Percentiles rank a stretch among this genome's conserved stretches.
Conservation (phyloP, 2,888 invertebrate species). For the Thymelicus sylvestris region DNA sequence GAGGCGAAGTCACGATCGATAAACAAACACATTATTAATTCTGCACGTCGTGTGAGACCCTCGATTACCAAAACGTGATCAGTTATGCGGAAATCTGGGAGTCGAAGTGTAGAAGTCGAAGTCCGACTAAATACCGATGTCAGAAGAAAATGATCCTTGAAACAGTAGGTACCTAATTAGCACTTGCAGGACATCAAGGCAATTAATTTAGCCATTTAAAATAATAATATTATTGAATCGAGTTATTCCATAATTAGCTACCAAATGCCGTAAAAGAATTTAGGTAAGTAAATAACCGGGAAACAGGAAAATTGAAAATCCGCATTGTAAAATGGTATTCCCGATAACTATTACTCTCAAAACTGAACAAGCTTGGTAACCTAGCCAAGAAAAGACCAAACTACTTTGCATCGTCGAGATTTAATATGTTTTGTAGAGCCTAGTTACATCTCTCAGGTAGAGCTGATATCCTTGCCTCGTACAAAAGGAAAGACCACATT, state of each 20-base stretch:
- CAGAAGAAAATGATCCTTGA: conserved; percentile 11
- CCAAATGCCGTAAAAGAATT: too few species aligned
- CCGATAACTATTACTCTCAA: too few species aligned
- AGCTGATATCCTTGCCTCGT: too few species aligned
- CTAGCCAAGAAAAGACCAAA: too few species aligned
- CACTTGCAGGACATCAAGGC: neutral
- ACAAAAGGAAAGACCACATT: too few species aligned
- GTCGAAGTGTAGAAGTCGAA: neutral
- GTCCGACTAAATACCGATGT: conserved; percentile 13
- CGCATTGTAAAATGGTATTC: too few species aligned
- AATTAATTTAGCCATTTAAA: neutral
- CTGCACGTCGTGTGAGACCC: conserved; percentile 3
- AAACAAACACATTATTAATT: conserved; percentile 12
- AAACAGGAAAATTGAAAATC: too few species aligned
- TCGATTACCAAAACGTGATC: conserved; percentile 24
- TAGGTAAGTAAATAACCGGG: too few species aligned
- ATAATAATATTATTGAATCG: neutral
- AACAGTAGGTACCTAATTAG: neutral
- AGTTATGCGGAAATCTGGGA: conserved; percentile 5
- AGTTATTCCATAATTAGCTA: neutral
- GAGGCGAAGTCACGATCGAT: conserved; percentile 12
- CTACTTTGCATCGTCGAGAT: too few species aligned
- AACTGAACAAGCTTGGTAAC: too few species aligned
- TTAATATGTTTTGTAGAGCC: too few species aligned
- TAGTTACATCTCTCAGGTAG: too few species aligned